Base-by-base conservation (phyloP, 2,888 invertebrate species). In the Vesta saturnalis region DNA sequence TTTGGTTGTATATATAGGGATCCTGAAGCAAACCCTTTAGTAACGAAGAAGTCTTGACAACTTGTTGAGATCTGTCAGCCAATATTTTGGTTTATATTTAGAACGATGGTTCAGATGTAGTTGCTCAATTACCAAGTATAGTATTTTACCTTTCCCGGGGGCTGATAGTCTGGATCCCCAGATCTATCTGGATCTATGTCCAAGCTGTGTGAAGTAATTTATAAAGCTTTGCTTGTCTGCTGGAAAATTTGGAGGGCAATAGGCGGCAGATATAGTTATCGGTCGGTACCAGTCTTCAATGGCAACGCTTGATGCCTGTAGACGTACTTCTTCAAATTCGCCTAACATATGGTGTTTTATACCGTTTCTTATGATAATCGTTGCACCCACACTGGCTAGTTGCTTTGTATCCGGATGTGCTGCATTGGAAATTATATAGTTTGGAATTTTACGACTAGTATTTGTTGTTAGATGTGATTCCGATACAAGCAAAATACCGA, bases 391-490 rank as follows among this genome's bases (percentile, higher is more conserved):
- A 46, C 62, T 66, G 30, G 64, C 67, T 10, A 57, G 58, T 52
- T 35, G 52, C 19, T 61, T 52, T 46, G 59, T 61, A 47, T 64
- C 67, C 22, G 64, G 64, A 23, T 72, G 69, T 43, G 57, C 60
- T 59, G 69, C 64, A 46, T 61, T 43, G 46, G 69, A 72, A 39
- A 58, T 62, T 62, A 23, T 67, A 52, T 72, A 64, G 46, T 64
- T 61, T 43, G 64, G 49, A 46, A 70, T 67, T 64, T 60, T 67
- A 23, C 66, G 64, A 55, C 66, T 66, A 23, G 60, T 69, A 60
- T 59, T 69, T 30, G 65, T 47, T 18, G 69, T 67, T 22, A 71
- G 69, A 43, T 69, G 69, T 22, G 71, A 69, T 67, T 72, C 71
- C 14, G 63, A 60, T 62, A 72, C 58, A 16, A 71, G 55, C 16